A percentile compares a stretch with the other conserved stretches of the same genome.
Evolutionary conservation across 2,113 vertebrate species (phyloP).

Genomic region (Hiodon tergisus): DNA sequence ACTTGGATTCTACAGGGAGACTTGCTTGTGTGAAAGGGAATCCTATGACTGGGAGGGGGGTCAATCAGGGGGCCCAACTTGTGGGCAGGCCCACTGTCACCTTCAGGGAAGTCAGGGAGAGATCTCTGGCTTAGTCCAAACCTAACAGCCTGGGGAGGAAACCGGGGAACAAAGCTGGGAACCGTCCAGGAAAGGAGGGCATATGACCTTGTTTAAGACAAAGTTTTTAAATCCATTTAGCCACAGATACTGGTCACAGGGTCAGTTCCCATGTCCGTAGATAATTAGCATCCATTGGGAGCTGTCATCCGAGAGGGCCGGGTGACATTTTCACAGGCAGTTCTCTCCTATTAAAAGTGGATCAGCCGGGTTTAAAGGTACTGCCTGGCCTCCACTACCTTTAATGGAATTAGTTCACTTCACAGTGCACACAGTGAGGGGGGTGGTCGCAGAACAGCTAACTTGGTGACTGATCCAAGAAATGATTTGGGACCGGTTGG

Average conservation of each 20-base stretch:
- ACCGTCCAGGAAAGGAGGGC: constrained; percentile 43
- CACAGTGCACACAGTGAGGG: constrained; percentile 32
- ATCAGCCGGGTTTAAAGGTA: constrained; percentile 52
- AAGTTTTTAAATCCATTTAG: constrained; percentile 66
- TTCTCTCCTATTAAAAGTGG: constrained; percentile 61
- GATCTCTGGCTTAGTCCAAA: constrained; percentile 7
- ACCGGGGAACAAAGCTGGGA: constrained; percentile 34
- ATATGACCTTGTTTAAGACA: constrained; percentile 63
- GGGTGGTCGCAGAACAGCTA: neutral
- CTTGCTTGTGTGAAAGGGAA: too few relatives aligned
- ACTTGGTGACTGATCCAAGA: constrained; percentile 2
- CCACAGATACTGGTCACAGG: constrained; percentile 48
- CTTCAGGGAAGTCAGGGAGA: constrained; percentile 11
- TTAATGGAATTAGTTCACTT: constrained; percentile 61
- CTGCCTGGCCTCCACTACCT: constrained; percentile 45
- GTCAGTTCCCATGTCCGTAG: constrained; percentile 61
- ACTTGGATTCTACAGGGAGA: too few relatives aligned
- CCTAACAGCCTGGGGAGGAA: constrained; percentile 24
- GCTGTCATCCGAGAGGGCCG: constrained; percentile 47
- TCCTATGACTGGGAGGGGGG: neutral
- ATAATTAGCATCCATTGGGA: constrained; percentile 55
- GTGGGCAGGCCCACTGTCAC: constrained; percentile 24
- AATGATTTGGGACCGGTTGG: too few relatives aligned
- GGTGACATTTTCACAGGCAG: constrained; percentile 70
- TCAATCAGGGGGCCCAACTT: neutral